phyloP scores from a whole-genome alignment of 2,888 invertebrate species.

The Tachina grossa region DNA sequence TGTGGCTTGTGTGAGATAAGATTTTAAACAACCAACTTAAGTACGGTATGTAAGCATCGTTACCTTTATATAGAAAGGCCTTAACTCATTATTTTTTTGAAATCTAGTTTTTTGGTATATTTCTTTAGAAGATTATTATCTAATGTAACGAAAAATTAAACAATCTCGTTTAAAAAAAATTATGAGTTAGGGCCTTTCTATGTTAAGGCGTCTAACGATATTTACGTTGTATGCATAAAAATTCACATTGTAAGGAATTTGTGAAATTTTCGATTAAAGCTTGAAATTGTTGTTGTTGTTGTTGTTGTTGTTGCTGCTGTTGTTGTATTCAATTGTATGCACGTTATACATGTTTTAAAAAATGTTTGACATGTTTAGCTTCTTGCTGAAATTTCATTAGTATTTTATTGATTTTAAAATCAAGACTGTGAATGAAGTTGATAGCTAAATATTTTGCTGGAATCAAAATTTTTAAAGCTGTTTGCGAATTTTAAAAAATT shows the following conservation, averaged over 20 bases:
- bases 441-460: background rate
- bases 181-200: no score
- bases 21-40: background rate
- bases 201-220: background rate
- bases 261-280: background rate
- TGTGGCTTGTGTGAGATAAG: background rate
- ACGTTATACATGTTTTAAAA: background rate
- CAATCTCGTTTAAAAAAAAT: no score
- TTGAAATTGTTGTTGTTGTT: background rate
- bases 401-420: conserved; percentile 38
- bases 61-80: no score
- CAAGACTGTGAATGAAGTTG: background rate
- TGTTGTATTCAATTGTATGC: background rate
- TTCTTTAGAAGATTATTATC: no score
- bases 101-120: no score
- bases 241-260: background rate
- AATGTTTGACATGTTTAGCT: background rate
- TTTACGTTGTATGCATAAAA: background rate
- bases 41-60: no score
- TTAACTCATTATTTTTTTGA: no score
- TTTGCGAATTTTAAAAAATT: no score
- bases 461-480: no score
- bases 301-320: background rate
- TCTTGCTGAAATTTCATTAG: conserved; percentile 2
- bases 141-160: no score